Base-by-base conservation (phyloP, 2,113 vertebrate species). In the Micronycteris hirsuta region DNA sequence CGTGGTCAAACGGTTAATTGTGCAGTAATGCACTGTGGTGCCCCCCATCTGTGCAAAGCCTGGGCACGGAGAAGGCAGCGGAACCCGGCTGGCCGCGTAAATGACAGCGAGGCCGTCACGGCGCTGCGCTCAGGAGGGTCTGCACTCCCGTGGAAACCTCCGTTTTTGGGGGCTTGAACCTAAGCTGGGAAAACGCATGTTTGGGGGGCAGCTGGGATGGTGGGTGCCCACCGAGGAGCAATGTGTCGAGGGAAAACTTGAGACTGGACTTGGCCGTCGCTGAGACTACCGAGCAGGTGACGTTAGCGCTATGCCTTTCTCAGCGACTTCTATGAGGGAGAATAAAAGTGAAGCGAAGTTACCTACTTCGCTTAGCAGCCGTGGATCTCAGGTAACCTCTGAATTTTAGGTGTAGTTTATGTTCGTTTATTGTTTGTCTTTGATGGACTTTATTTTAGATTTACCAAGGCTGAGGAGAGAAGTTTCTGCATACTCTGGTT, bases 1-100 rank as follows among this genome's bases (percentile, higher is more conserved):
- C 98, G 98, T 98, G 99, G 98, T 98, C 97, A 92, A 98, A 98
- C 99, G 99, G 99, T 99, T 99, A 99, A 99, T 99, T 99, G 96
- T 96, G 97, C 98, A 98, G 98, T 99, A 98, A 99, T 98, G 98
- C 98, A 98, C 96, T 97, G 96, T 74, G 96, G 97, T 96, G 45
- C 97, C 95, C 97, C 97, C 97, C 97, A 24, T 98, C 96, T 95
- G 96, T 94, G 96, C 82, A 13, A 54, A 96, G 77, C 85, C 12
- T 68, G 52, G 92, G 74, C 94, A 89, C 63, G 88, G 95, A 97
- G 97, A 90, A 96, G 89, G 93, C 17, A 0, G 84, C 86, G 90
- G 97, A 97, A 94, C 89, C 87, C 16, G 95, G 93, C 97, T 97
- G 98, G 96, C 97, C 41, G 93, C 93, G 95, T 97, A 97, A 98